These are phyloP conservation scores for Steatornis caripensis DNA, from an alignment of 2,113 vertebrate species.

Conservation along the genomic window DNA sequence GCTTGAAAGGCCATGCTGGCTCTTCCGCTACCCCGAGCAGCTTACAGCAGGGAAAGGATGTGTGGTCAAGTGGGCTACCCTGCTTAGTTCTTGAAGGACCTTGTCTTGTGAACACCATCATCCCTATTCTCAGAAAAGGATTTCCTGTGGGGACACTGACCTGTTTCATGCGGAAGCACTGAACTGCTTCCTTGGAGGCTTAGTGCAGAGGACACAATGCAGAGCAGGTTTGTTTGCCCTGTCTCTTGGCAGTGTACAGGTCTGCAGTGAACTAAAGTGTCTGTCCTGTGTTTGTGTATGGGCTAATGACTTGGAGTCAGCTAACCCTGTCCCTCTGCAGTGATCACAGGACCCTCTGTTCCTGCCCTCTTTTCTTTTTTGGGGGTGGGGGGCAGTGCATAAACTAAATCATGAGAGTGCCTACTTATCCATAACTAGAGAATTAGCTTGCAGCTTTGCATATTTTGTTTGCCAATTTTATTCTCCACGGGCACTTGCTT, in stretches of 20 bases:
- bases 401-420: rapidly evolving
- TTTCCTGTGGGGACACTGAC: rapidly evolving
- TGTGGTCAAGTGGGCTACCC: too few relatives aligned
- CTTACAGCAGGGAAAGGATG: neutral
- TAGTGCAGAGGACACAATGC: neutral
- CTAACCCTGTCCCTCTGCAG: too few relatives aligned
- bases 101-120: neutral
- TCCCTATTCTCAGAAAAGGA: rapidly evolving
- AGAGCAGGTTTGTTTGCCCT: neutral
- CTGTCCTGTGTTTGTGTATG: rapidly evolving
- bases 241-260: neutral
- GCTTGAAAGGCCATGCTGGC: neutral
- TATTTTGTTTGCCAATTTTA: rapidly evolving
- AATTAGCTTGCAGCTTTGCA: neutral
- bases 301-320: too few relatives aligned
- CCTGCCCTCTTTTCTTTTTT: too few relatives aligned
- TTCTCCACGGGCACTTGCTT: neutral
- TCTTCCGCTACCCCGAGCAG: neutral
- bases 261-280: neutral
- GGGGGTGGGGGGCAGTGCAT: too few relatives aligned
- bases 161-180: too few relatives aligned
- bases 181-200: neutral
- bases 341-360: neutral
- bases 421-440: neutral
- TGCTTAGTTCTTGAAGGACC: neutral